These are phyloP conservation scores for Agrypnus murinus DNA, from an alignment of 2,888 invertebrate species.

Conservation along the genomic window DNA sequence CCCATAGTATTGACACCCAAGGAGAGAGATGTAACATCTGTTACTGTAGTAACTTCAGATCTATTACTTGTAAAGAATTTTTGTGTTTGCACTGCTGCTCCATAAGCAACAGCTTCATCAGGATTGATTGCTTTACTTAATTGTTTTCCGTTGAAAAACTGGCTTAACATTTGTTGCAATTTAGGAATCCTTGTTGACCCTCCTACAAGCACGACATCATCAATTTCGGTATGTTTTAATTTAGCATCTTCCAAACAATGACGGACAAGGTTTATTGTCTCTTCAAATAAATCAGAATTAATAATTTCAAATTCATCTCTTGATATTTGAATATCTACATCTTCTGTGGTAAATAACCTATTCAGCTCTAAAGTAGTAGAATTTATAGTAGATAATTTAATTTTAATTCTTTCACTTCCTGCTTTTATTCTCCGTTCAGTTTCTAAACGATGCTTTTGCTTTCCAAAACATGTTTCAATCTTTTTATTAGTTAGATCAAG, in stretches of 20 bases:
- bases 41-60: slow-evolving; percentile 39
- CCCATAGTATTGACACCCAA: slow-evolving; percentile 51
- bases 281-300: slow-evolving; percentile 17
- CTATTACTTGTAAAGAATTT: slow-evolving; percentile 34
- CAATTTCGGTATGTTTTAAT: slow-evolving; percentile 20
- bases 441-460: not conserved
- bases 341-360: not conserved
- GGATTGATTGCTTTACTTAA: slow-evolving; percentile 55
- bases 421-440: slow-evolving; percentile 9
- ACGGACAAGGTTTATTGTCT: slow-evolving; percentile 12
- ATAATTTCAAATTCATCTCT: slow-evolving; percentile 27
- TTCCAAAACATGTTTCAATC: slow-evolving; percentile 23
- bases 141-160: slow-evolving; percentile 37
- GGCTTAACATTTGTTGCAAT: slow-evolving; percentile 22
- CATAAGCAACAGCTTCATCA: slow-evolving; percentile 59
- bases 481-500: slow-evolving; percentile 42
- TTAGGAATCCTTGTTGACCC: slow-evolving; percentile 41
- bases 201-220: slow-evolving; percentile 35
- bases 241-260: slow-evolving; percentile 35
- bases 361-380: too few relatives aligned
- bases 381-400: not conserved
- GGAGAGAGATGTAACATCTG: slow-evolving; percentile 57
- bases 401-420: slow-evolving; percentile 28
- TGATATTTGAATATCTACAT: slow-evolving; percentile 21
- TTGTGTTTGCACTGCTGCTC: slow-evolving; percentile 57